phyloP scores from a whole-genome alignment of 1,140 invertebrate genomes.

The Streblospio benedicti region DNA sequence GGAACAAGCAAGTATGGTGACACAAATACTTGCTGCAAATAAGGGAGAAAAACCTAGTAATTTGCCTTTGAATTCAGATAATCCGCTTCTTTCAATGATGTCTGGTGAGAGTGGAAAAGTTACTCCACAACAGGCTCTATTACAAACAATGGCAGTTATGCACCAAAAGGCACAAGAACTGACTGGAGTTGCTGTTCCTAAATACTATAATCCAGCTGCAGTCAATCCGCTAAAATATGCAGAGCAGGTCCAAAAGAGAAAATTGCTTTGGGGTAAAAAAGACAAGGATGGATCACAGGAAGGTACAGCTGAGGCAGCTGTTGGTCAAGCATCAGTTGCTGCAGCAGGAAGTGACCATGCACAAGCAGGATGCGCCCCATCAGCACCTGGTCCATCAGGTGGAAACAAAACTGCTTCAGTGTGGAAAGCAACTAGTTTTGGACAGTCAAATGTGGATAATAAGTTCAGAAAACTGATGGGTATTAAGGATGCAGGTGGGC shows the following conservation, averaged over 20 bases:
- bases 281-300: neutral
- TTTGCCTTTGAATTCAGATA: slow-evolving; percentile 23
- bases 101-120: slow-evolving; percentile 20
- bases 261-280: slow-evolving; percentile 64
- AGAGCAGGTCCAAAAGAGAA: slow-evolving; percentile 79
- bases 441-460: slow-evolving; percentile 69
- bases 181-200: slow-evolving; percentile 46
- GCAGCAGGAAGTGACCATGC: no score
- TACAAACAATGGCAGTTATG: slow-evolving; percentile 44
- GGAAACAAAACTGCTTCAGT: no score
- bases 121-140: slow-evolving; percentile 40
- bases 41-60: slow-evolving; percentile 23
- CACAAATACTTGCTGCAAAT: neutral
- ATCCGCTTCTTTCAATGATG: slow-evolving; percentile 12
- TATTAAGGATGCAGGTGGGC: slow-evolving; percentile 69
- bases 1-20: neutral
- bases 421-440: no score
- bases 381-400: no score
- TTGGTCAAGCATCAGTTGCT: no score
- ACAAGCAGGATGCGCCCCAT: no score
- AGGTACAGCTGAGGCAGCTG: neutral
- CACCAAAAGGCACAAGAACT: slow-evolving; percentile 43
- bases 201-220: slow-evolving; percentile 73
- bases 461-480: slow-evolving; percentile 95
- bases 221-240: slow-evolving; percentile 74